Conservation (phyloP, 2,888 invertebrate genomes). For the Nymphalis urticae region DNA sequence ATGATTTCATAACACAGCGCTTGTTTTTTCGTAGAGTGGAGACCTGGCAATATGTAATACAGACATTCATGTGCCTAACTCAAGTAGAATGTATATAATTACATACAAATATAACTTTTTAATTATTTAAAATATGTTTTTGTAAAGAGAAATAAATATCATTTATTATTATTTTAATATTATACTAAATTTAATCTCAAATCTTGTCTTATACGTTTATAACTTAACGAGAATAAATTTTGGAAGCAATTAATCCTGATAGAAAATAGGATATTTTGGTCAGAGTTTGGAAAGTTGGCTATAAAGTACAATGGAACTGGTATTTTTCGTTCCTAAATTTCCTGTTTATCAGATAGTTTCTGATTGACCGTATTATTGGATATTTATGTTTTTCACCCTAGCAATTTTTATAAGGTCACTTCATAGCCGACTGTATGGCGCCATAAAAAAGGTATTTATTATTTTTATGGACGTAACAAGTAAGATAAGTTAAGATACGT, state of each 20-base stretch:
- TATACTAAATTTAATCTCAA: no score
- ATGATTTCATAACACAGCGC: no score
- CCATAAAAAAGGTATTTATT: background rate
- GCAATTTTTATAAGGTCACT: slow-evolving; percentile 7
- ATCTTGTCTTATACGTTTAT: background rate
- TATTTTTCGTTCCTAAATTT: slow-evolving; percentile 10
- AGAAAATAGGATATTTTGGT: background rate
- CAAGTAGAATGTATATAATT: no score
- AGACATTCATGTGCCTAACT: no score
- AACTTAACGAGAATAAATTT: background rate
- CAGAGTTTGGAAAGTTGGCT: background rate
- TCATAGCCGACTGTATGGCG: background rate
- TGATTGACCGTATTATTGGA: slow-evolving; percentile 7
- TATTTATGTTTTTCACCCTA: slow-evolving; percentile 2
- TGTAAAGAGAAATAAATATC: no score
- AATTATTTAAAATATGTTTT: no score
- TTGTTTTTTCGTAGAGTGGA: no score
- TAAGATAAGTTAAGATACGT: background rate
- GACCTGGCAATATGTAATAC: no score
- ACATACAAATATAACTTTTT: no score
- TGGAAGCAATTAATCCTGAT: background rate
- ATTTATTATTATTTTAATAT: no score
- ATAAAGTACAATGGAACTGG: background rate
- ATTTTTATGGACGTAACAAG: background rate
- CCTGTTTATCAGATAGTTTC: background rate